phyloP scores from a whole-genome alignment of 1,140 invertebrate species.

The Leptoteleia sp. region DNA sequence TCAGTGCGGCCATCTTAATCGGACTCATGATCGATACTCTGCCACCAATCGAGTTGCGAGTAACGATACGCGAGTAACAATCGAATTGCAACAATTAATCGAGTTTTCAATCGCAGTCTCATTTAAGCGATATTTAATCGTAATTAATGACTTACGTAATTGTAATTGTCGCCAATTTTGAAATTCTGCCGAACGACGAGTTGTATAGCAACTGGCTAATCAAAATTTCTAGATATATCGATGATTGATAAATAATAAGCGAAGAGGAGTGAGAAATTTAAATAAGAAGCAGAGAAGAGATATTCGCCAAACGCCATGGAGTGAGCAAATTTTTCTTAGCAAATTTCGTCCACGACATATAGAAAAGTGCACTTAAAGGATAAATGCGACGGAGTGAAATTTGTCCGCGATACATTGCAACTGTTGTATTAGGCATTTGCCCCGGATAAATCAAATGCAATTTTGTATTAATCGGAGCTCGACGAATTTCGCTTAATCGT shows the following conservation, averaged over 20 bases:
- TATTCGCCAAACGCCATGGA: slow-evolving; percentile 48
- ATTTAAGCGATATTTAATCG: slow-evolving; percentile 15
- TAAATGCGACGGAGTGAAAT: slow-evolving; percentile 26
- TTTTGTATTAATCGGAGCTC: background rate
- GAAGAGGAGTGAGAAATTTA: background rate
- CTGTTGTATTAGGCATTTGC: too few relatives aligned
- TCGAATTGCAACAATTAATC: slow-evolving; percentile 1
- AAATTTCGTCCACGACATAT: slow-evolving; percentile 30
- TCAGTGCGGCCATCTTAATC: too few relatives aligned
- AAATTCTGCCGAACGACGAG: too few relatives aligned
- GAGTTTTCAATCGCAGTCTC: slow-evolving; percentile 7
- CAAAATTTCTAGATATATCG: slow-evolving; percentile 2
- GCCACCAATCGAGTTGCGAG: too few relatives aligned
- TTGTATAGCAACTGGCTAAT: slow-evolving; percentile 1
- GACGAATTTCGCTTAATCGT: slow-evolving; percentile 23
- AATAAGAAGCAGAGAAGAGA: slow-evolving; percentile 1
- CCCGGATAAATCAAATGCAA: too few relatives aligned
- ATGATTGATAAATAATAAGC: background rate
- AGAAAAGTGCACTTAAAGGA: slow-evolving; percentile 60
- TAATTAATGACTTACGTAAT: background rate
- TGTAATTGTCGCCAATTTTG: background rate
- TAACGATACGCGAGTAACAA: too few relatives aligned
- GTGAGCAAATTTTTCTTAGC: slow-evolving; percentile 33
- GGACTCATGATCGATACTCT: too few relatives aligned
- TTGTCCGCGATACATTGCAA: background rate